These are phyloP conservation scores for Campoletis sonorensis DNA, from an alignment of 1,140 invertebrate genomes.

Conservation along the genomic window DNA sequence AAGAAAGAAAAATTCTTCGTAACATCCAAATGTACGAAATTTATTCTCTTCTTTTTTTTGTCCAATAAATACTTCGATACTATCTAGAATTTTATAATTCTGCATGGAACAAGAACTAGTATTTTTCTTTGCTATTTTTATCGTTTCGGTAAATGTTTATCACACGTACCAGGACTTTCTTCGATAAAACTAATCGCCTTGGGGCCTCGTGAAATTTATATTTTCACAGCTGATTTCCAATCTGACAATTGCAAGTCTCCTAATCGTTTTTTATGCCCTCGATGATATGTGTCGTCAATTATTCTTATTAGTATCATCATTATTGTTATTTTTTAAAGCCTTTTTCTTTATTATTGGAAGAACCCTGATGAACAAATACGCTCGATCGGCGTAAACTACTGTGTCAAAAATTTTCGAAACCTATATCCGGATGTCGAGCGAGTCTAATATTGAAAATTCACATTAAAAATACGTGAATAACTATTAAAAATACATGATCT, in stretches of 20 bases:
- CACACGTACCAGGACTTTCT: too few species aligned
- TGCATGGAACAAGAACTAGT: too few species aligned
- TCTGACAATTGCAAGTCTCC: neutral
- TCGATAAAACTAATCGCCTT: too few species aligned
- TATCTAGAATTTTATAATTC: too few species aligned
- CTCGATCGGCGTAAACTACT: neutral
- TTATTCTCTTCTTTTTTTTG: neutral
- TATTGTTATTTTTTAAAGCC: too few species aligned
- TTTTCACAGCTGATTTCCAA: neutral
- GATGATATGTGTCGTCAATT: constrained; percentile 21
- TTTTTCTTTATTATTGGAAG: constrained; percentile 15
- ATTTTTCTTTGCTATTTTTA: neutral
- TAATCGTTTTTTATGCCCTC: constrained; percentile 5
- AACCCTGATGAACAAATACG: constrained; percentile 25
- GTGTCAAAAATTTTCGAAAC: neutral
- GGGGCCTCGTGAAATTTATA: neutral
- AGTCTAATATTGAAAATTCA: too few species aligned
- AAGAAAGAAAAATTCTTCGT: constrained; percentile 21
- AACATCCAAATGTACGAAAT: neutral
- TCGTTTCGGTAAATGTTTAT: too few species aligned
- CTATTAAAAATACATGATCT: too few species aligned
- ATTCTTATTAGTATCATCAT: neutral
- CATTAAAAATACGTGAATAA: too few species aligned
- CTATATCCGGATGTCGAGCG: neutral
- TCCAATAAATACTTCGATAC: neutral